Evolutionary conservation across 2,888 invertebrate genomes (phyloP).

Genomic region (Cactoblastis cactorum): DNA sequence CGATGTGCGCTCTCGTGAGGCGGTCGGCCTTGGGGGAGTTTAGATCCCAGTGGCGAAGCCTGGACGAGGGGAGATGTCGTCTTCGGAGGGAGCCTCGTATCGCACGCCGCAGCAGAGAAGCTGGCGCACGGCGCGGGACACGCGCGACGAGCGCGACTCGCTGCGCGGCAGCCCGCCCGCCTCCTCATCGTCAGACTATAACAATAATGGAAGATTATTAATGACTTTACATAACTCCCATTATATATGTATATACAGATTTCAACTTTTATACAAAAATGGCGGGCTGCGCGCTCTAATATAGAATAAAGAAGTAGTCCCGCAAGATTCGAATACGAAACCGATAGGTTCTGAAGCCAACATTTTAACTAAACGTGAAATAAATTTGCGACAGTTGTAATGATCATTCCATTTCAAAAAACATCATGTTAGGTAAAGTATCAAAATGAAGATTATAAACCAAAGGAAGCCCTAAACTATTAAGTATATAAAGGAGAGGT

Average conservation of each 20-base stretch:
- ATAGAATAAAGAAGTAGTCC: too few species aligned
- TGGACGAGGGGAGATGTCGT: conserved; percentile 40
- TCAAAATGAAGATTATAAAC: too few species aligned
- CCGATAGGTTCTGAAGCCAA: too few species aligned
- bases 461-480: too few species aligned
- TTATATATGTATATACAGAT: too few species aligned
- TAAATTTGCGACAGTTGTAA: too few species aligned
- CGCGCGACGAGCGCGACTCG: conserved; percentile 55
- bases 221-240: neutral
- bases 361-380: too few species aligned
- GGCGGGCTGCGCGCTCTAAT: too few species aligned
- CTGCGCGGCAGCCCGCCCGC: conserved; percentile 72
- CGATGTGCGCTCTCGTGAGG: conserved; percentile 15
- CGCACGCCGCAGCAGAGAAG: conserved; percentile 65
- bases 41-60: conserved; percentile 41
- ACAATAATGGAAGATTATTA: conserved; percentile 33
- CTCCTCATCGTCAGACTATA: conserved; percentile 66
- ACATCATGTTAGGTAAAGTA: too few species aligned
- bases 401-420: too few species aligned
- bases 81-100: conserved; percentile 57
- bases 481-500: too few species aligned
- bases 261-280: neutral
- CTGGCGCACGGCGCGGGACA: conserved; percentile 57
- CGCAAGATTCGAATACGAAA: too few species aligned
- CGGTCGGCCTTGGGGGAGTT: conserved; percentile 14